phyloP scores from a whole-genome alignment of 2,888 invertebrate species.

The Amblyjoppa proteus region DNA sequence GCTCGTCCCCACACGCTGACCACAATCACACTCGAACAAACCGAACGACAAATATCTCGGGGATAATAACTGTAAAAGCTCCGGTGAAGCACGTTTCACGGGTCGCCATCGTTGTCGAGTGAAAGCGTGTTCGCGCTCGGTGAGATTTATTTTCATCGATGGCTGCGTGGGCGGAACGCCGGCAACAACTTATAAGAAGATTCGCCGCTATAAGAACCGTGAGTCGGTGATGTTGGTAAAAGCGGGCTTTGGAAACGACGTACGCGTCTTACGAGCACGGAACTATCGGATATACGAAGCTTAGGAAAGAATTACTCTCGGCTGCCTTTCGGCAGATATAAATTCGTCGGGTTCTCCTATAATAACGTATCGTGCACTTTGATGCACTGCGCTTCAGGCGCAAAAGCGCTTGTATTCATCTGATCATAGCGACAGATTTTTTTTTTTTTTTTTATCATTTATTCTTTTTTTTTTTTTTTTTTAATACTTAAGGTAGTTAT shows the following conservation, averaged over 20 bases:
- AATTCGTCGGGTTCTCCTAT: neutral
- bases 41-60: conserved; percentile 78
- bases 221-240: neutral
- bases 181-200: conserved; percentile 48
- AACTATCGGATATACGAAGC: conserved; percentile 15
- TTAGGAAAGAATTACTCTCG: neutral
- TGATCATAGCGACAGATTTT: no score
- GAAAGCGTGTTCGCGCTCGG: conserved; percentile 24
- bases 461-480: no score
- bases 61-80: conserved; percentile 84
- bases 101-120: conserved; percentile 36
- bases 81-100: conserved; percentile 67
- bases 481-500: no score
- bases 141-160: conserved; percentile 54
- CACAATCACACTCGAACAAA: conserved; percentile 74
- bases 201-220: conserved; percentile 16
- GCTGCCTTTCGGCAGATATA: neutral
- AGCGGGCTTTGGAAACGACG: neutral
- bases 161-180: neutral
- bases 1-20: conserved; percentile 38
- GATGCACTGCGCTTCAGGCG: neutral
- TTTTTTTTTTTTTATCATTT: no score
- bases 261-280: neutral
- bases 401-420: neutral
- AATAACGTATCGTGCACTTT: neutral